Evolutionary conservation across 2,797 vertebrate genomes (phyloP).

Genomic region (Sternotherus odoratus): DNA sequence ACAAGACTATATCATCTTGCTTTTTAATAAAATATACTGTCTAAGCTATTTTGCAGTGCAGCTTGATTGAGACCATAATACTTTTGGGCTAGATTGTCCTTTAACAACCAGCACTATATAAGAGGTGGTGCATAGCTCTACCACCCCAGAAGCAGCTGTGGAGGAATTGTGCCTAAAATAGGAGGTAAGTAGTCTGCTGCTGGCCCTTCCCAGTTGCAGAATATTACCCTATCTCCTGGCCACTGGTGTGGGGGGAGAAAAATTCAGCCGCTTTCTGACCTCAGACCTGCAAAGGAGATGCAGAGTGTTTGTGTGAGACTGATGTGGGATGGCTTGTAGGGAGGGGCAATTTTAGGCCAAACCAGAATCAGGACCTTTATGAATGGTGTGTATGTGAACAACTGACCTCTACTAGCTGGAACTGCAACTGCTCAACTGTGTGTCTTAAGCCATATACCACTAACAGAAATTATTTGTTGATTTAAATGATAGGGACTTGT

Average conservation of each 20-base stretch:
- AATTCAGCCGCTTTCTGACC: neutral
- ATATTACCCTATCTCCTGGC: neutral
- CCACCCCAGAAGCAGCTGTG: neutral
- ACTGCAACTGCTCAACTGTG: neutral
- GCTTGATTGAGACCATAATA: neutral
- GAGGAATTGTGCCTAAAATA: neutral
- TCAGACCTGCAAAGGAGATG: neutral
- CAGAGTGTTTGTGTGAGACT: neutral
- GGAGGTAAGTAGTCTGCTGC: neutral
- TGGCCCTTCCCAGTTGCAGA: neutral
- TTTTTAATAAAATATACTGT: slow-evolving; percentile 8
- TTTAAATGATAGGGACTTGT: neutral
- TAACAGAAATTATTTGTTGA: neutral
- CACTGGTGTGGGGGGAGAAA: neutral
- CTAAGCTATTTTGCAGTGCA: neutral
- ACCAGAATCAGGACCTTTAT: neutral
- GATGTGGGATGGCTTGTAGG: neutral
- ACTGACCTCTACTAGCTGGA: neutral
- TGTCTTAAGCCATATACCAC: neutral
- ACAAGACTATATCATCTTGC: neutral
- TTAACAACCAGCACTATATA: neutral
- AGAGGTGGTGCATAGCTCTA: neutral
- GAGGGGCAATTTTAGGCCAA: neutral
- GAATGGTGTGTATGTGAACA: neutral
- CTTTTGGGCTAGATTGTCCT: neutral